phyloP scores from a whole-genome alignment of 2,888 invertebrate genomes.

The Theretra japonica region DNA sequence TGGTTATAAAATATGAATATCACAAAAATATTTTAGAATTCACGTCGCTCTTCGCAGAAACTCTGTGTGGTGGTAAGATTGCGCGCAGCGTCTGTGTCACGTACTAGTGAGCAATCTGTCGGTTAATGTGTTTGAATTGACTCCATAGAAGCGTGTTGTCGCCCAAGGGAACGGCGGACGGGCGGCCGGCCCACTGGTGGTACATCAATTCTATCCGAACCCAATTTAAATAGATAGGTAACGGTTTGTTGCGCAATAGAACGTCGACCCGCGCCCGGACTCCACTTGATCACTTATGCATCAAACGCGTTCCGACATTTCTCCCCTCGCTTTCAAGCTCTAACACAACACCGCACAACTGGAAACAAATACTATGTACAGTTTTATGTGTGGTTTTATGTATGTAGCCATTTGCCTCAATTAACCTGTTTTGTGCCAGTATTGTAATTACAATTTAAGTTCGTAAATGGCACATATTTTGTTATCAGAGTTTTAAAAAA shows the following conservation, averaged over 20 bases:
- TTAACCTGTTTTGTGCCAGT: not conserved
- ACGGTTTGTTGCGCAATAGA: conserved; percentile 78
- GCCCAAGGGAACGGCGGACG: conserved; percentile 42
- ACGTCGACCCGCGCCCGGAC: conserved; percentile 72
- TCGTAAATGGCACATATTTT: too few relatives aligned
- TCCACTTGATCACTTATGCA: conserved; percentile 78
- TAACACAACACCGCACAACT: conserved; percentile 47
- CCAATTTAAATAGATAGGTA: conserved; percentile 79
- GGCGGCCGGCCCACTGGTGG: conserved; percentile 50
- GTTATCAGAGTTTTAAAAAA: not conserved
- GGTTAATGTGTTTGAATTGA: conserved; percentile 57
- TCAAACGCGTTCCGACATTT: conserved; percentile 74
- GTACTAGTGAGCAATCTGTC: conserved; percentile 60
- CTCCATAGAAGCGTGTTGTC: conserved; percentile 29
- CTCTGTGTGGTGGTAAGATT: conserved; percentile 1
- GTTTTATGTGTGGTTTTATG: not conserved
- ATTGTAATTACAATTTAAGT: not conserved
- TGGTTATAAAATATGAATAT: not conserved
- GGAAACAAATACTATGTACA: not conserved
- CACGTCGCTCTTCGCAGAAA: too few relatives aligned
- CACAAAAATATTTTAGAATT: not conserved
- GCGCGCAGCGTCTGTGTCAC: conserved; percentile 54
- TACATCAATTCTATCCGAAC: conserved; percentile 71
- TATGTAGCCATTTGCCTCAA: not conserved
- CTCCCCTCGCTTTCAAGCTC: conserved; percentile 54